Conservation (phyloP, 2,888 invertebrate genomes). For the Phengaris alcon region DNA sequence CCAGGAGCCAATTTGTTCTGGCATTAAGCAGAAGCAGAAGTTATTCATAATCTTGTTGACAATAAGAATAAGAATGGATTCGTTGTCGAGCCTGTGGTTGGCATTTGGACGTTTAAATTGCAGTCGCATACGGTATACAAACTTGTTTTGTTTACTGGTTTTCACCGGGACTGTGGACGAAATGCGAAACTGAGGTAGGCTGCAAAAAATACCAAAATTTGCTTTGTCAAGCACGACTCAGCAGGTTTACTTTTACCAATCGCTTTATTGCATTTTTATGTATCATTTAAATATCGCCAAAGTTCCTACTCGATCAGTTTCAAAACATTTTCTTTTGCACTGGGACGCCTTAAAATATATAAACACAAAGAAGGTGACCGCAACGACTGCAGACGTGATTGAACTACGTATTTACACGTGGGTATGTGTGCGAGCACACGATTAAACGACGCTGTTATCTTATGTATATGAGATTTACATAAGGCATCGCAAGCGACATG, state of each 20-base stretch:
- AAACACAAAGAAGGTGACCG: too few species aligned
- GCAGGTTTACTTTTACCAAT: conserved; percentile 4
- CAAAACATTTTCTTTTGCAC: too few species aligned
- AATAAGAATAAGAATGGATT: neutral
- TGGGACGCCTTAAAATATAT: too few species aligned
- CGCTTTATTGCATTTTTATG: conserved; percentile 4
- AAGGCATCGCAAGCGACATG: too few species aligned
- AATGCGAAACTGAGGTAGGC: neutral
- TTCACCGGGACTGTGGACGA: conserved; percentile 1
- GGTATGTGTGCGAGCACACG: too few species aligned
- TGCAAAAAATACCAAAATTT: conserved; percentile 10
- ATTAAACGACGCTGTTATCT: too few species aligned
- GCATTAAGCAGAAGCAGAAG: too few species aligned
- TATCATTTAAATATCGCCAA: neutral
- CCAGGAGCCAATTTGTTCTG: neutral
- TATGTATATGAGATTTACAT: too few species aligned
- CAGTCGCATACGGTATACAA: neutral
- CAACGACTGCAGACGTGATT: too few species aligned
- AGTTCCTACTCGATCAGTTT: too few species aligned
- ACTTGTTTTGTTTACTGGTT: conserved; percentile 17
- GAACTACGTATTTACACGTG: too few species aligned
- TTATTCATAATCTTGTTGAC: neutral
- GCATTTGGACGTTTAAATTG: neutral
- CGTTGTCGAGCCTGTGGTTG: neutral
- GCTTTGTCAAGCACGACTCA: neutral